Evolutionary conservation across 2,797 vertebrate genomes (phyloP).

Genomic region (Cossypha polioptera): DNA sequence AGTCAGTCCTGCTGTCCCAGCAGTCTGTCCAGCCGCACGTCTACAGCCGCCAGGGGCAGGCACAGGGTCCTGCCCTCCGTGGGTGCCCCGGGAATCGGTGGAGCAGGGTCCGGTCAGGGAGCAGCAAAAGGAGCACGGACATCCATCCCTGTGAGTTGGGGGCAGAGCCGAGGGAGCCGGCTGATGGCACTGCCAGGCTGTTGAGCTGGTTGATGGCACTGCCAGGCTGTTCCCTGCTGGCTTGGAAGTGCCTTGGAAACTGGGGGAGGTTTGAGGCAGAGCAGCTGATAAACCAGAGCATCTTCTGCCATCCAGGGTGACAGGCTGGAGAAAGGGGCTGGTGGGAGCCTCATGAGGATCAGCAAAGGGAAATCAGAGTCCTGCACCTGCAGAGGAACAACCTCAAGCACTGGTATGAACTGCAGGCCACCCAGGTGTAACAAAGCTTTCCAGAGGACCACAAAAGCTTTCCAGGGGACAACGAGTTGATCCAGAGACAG

Average conservation of each 20-base stretch:
- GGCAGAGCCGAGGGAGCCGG: background rate
- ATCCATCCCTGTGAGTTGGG: background rate
- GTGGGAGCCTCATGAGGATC: background rate
- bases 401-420: background rate
- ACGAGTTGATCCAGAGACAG: background rate
- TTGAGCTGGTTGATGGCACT: no score
- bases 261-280: background rate
- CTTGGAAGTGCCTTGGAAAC: accelerated
- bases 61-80: accelerated
- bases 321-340: background rate
- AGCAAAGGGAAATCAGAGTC: background rate
- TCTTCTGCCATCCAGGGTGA: background rate
- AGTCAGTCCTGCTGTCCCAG: no score
- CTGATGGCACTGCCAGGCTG: no score
- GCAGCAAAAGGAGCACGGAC: accelerated
- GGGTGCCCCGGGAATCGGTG: accelerated
- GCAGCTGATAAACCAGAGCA: background rate
- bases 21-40: accelerated
- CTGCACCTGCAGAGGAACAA: background rate
- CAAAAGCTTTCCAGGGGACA: background rate
- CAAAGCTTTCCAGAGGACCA: background rate
- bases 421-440: background rate
- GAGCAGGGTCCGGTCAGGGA: background rate
- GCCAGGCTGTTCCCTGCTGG: background rate
- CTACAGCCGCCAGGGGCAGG: background rate